These are phyloP conservation scores for Apus apus DNA, from an alignment of 2,113 vertebrate species.

Conservation along the genomic window DNA sequence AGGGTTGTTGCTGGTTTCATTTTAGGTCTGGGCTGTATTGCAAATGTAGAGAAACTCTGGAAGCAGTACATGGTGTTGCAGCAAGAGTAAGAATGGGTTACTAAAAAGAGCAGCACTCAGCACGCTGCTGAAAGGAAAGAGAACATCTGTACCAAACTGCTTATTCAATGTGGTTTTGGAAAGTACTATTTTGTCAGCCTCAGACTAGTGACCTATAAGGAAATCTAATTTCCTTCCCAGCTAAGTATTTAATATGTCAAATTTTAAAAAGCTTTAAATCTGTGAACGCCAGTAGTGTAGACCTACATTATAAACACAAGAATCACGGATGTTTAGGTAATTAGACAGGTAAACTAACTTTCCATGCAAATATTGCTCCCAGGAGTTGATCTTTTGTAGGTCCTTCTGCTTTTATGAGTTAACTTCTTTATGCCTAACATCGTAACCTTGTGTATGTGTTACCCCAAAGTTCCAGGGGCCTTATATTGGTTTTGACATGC, in stretches of 20 bases:
- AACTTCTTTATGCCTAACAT: too few relatives aligned
- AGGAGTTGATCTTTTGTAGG: neutral
- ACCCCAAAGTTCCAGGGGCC: neutral
- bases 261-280: neutral
- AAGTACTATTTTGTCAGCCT: neutral
- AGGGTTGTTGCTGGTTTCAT: neutral
- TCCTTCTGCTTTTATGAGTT: neutral
- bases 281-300: neutral
- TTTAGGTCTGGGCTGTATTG: neutral
- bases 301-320: neutral
- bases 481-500: neutral
- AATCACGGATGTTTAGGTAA: neutral
- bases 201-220: neutral
- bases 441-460: neutral
- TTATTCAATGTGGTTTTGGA: neutral
- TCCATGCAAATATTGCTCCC: neutral
- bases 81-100: neutral
- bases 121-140: neutral
- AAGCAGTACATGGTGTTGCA: neutral
- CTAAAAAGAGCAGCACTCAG: neutral
- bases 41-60: neutral
- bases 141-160: neutral
- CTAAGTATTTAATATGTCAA: neutral
- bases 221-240: neutral
- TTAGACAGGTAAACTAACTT: neutral